Conservation (phyloP, 2,888 invertebrate genomes). For the Quadroppia sp. region DNA sequence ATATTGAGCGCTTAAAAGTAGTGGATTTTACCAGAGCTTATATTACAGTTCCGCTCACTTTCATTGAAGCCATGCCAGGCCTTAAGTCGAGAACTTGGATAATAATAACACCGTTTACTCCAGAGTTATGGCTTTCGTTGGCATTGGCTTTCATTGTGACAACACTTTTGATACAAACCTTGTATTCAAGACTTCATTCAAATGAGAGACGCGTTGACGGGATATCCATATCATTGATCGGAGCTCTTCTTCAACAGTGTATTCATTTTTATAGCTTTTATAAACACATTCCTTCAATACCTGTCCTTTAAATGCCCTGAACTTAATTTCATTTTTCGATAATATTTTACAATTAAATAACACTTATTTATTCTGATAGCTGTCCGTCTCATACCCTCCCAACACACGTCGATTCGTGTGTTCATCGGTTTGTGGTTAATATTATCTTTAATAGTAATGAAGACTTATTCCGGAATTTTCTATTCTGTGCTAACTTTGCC, state of each 20-base stretch:
- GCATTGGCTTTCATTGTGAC: background rate
- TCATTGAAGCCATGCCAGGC: background rate
- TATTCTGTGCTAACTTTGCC: too few relatives aligned
- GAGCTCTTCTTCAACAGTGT: conserved; percentile 10
- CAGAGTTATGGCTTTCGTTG: background rate
- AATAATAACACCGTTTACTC: background rate
- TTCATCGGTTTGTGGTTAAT: too few relatives aligned
- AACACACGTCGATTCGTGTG: too few relatives aligned
- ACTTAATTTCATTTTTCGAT: too few relatives aligned
- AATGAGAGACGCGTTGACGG: background rate
- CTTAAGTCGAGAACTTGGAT: conserved; percentile 16
- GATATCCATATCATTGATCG: conserved; percentile 21
- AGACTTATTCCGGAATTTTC: too few relatives aligned
- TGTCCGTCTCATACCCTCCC: too few relatives aligned
- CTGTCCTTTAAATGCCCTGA: too few relatives aligned
- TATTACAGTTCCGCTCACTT: conserved; percentile 15
- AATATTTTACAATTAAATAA: too few relatives aligned
- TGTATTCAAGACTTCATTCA: background rate
- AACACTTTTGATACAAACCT: background rate
- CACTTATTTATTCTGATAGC: too few relatives aligned
- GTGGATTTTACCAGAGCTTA: conserved; percentile 31
- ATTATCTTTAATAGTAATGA: too few relatives aligned
- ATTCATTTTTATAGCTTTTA: too few relatives aligned
- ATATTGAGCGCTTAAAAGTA: background rate
- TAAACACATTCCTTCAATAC: too few relatives aligned